Conservation (phyloP, 2,888 invertebrate genomes). For the Drosophila birchii region DNA sequence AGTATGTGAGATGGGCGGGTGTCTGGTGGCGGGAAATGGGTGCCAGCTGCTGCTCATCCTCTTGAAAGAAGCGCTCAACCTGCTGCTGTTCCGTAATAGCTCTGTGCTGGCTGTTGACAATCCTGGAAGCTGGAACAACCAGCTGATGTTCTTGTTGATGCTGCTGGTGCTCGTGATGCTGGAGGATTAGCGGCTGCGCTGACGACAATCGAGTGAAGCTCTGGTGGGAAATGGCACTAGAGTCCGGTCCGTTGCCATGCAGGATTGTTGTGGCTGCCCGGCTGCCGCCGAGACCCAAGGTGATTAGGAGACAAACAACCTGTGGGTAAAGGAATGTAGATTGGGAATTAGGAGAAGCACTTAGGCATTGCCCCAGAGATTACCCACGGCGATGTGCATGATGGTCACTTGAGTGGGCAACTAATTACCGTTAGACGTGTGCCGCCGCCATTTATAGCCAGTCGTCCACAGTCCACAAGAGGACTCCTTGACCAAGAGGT, state of each 20-base stretch:
- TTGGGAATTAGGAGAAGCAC: neutral
- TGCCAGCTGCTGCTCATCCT: neutral
- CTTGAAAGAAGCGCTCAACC: conserved; percentile 10
- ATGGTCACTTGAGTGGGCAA: conserved; percentile 42
- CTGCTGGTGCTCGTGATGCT: conserved; percentile 5
- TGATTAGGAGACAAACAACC: conserved; percentile 22
- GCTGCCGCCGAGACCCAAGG: conserved; percentile 9
- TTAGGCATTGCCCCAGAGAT: neutral
- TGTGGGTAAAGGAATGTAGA: neutral
- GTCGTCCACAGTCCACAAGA: conserved; percentile 23
- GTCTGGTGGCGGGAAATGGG: conserved; percentile 27
- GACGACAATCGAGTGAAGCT: conserved; percentile 84
- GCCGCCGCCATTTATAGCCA: conserved; percentile 60
- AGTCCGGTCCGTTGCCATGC: conserved; percentile 56
- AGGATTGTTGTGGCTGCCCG: conserved; percentile 61
- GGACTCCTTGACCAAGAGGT: conserved; percentile 67
- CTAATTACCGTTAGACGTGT: conserved; percentile 65
- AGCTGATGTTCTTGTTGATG: conserved; percentile 1
- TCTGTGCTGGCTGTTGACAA: conserved; percentile 35
- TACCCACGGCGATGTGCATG: conserved; percentile 52
- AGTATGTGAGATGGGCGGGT: conserved; percentile 69
- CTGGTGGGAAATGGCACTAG: conserved; percentile 86
- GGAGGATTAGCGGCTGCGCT: conserved; percentile 34
- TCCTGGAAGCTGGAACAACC: conserved; percentile 39
- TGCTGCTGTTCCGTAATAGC: conserved; percentile 5